Conservation (phyloP, 2,113 vertebrate species). For the Phrynosoma platyrhinos region DNA sequence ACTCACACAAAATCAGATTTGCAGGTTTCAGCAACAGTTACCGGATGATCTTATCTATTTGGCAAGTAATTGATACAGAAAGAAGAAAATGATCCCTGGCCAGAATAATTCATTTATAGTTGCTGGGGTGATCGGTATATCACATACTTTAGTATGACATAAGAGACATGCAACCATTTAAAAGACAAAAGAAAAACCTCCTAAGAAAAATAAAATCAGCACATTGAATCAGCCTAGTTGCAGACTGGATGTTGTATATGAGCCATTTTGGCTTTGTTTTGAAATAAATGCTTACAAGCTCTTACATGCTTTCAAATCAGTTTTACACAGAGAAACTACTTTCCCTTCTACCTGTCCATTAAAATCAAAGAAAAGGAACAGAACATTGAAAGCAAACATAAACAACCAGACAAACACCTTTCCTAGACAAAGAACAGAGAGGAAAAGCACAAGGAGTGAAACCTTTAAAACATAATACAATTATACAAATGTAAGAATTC, state of each 20-base stretch:
- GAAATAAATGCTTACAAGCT: neutral
- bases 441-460: neutral
- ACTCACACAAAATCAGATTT: neutral
- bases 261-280: too few relatives aligned
- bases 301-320: neutral
- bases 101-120: neutral
- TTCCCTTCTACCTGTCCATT: neutral
- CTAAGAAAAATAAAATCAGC: neutral
- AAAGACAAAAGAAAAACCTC: neutral
- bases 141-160: neutral
- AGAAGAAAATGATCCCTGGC: neutral
- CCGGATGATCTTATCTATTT: neutral
- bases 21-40: neutral
- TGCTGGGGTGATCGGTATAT: neutral
- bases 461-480: too few relatives aligned
- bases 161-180: neutral
- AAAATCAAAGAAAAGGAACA: neutral
- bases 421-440: neutral
- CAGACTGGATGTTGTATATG: too few relatives aligned
- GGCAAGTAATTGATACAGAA: conserved; percentile 10
- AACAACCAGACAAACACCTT: neutral
- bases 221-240: neutral
- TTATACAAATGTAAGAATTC: neutral
- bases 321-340: neutral
- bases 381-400: neutral